Conservation (phyloP, 2,888 invertebrate genomes). For the Tenthredo notha region DNA sequence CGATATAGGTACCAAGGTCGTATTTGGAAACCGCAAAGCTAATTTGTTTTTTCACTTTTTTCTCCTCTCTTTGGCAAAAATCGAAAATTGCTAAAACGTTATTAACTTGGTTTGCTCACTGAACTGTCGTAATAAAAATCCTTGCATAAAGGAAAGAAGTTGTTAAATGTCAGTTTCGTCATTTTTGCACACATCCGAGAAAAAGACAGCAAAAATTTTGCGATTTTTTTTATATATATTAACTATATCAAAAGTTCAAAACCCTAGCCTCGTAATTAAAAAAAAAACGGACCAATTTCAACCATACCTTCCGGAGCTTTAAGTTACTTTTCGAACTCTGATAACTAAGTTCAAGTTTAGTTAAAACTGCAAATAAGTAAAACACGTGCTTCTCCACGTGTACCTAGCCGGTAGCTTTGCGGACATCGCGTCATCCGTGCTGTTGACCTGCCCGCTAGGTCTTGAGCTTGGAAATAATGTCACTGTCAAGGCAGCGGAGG, state of each 20-base stretch:
- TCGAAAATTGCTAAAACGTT: not conserved
- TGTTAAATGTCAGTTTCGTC: not conserved
- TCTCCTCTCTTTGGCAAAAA: not conserved
- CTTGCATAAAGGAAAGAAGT: not conserved
- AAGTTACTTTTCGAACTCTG: not conserved
- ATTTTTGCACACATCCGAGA: not conserved
- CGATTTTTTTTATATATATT: not conserved
- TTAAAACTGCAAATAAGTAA: not conserved
- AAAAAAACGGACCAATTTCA: not conserved
- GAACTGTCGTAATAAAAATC: not conserved
- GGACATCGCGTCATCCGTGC: conserved; percentile 1
- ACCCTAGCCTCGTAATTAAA: not conserved
- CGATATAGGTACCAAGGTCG: not conserved
- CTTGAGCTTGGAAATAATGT: conserved; percentile 21
- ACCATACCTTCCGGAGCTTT: not conserved
- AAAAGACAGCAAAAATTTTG: not conserved
- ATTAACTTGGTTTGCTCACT: not conserved
- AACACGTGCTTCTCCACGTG: not conserved
- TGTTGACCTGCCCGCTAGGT: conserved; percentile 12
- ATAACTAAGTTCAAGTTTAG: not conserved
- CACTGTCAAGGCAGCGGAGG: conserved; percentile 6
- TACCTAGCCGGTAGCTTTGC: not conserved
- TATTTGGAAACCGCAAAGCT: not conserved
- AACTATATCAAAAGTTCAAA: not conserved
- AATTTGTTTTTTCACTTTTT: too few species aligned